Evolutionary conservation across 2,888 invertebrate species (phyloP), one percentile per base, ranked within the genome.

Genomic region (Habroteleia sp.): DNA sequence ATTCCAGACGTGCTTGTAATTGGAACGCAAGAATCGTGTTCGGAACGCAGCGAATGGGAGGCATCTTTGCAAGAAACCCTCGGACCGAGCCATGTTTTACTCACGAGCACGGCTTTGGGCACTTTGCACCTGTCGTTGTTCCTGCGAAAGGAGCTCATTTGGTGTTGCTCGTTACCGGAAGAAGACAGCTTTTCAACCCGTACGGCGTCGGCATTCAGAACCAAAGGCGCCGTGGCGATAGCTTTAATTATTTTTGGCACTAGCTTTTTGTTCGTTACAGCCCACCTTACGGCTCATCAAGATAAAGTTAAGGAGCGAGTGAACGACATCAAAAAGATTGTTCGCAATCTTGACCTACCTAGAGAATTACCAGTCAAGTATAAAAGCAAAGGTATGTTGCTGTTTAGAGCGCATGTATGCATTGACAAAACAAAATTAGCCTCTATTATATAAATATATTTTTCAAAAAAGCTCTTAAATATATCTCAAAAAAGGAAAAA

Each of bases 161-260:
- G 98, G 98, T 98, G 95, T 85, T 97, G 97, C 86, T 98, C 98
- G 79, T 92, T 95, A 0, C 94, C 97, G 0, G 97, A 97, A 89
- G 97, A 97, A 80, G 94, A 94, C 0, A 93, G 93, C 80, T 91
- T 96, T 72, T 96, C 97, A 0, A 96, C 97, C 0, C 91, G 98
- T 79, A 95, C 97, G 0, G 97, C 97, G 0, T 95, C 96, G 3
- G 96, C 96, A 0, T 96, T 96, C 86, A 92, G 95, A 68, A 96
- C 98, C 16, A 99, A 99, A 90, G 99, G 99, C 2, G 98, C 97
- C 0, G 94, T 98, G 0, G 98, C 96, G 0, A 93, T 97, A 81
- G 95, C 95, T 1, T 96, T 99, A 83, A 94, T 95, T 78, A 89
- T 99, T 1, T 99, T 99, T 85, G 99, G 99, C 7, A 97, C 98